Conservation (phyloP, 2,113 vertebrate species). For the Petrocephalus microphthalmus region DNA sequence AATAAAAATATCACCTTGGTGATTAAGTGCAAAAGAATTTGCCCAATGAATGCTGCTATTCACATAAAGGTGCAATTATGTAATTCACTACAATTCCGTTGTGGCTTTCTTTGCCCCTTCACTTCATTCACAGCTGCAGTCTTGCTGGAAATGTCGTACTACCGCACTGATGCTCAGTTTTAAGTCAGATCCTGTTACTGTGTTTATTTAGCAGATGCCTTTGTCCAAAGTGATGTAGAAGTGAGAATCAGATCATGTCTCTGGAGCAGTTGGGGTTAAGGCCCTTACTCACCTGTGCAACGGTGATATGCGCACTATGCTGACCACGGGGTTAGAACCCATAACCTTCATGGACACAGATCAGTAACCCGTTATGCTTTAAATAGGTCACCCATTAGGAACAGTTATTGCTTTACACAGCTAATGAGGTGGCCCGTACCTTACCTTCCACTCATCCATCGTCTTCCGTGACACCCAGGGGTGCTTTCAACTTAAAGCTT, state of each 20-base stretch:
- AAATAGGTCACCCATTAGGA: not conserved
- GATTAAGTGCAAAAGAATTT: not conserved
- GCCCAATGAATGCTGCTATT: not conserved
- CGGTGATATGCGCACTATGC: not conserved
- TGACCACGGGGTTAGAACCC: not conserved
- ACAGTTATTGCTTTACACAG: not conserved
- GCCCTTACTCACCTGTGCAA: not conserved
- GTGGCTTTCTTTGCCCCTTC: not conserved
- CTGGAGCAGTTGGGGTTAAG: not conserved
- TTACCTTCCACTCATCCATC: not conserved
- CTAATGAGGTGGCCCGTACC: not conserved
- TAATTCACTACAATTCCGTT: conserved; percentile 7
- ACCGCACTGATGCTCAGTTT: not conserved
- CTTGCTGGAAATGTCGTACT: not conserved
- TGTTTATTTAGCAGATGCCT: not conserved
- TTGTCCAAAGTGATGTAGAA: not conserved
- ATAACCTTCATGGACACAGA: not conserved
- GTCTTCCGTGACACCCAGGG: not conserved
- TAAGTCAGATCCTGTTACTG: not conserved
- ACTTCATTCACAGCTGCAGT: not conserved
- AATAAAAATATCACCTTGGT: not conserved
- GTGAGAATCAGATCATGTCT: not conserved
- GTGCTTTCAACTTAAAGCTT: not conserved
- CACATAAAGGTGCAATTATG: not conserved
- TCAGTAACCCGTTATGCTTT: not conserved